Evolutionary conservation across 2,888 invertebrate genomes (phyloP).

Genomic region (Zele albiditarsus): DNA sequence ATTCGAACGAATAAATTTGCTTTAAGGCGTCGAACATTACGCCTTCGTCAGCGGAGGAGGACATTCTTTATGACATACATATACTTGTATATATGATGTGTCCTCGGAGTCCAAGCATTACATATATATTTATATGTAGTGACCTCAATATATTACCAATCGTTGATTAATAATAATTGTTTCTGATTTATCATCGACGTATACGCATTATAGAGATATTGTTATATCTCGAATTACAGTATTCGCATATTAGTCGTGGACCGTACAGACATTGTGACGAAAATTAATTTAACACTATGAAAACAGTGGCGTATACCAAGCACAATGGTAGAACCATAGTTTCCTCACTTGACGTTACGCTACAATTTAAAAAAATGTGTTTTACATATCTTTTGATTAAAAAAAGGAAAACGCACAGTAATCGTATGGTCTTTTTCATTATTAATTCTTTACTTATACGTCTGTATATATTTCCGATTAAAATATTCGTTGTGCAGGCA

Average conservation of each 20-base stretch:
- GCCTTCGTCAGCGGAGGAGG: constrained; percentile 36
- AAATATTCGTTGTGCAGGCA: neutral
- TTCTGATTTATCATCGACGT: constrained; percentile 44
- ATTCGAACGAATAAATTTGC: constrained; percentile 2
- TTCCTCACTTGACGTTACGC: no score
- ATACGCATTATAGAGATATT: neutral
- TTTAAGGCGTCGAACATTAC: constrained; percentile 30
- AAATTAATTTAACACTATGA: no score
- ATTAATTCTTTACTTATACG: constrained; percentile 4
- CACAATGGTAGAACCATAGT: no score
- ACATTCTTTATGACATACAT: constrained; percentile 48
- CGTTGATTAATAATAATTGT: constrained; percentile 57
- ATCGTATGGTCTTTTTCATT: neutral
- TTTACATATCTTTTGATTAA: no score
- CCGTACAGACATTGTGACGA: no score
- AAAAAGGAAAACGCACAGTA: no score
- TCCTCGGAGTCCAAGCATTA: constrained; percentile 37
- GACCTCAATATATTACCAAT: constrained; percentile 57
- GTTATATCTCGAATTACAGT: neutral
- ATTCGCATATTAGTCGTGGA: neutral
- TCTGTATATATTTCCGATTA: neutral
- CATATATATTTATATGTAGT: constrained; percentile 43
- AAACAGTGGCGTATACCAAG: no score
- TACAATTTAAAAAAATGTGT: no score
- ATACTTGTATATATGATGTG: constrained; percentile 27